Evolutionary conservation across 2,797 vertebrate genomes (phyloP), one percentile per base, ranked within the genome.

Genomic region (Characodon lateralis): DNA sequence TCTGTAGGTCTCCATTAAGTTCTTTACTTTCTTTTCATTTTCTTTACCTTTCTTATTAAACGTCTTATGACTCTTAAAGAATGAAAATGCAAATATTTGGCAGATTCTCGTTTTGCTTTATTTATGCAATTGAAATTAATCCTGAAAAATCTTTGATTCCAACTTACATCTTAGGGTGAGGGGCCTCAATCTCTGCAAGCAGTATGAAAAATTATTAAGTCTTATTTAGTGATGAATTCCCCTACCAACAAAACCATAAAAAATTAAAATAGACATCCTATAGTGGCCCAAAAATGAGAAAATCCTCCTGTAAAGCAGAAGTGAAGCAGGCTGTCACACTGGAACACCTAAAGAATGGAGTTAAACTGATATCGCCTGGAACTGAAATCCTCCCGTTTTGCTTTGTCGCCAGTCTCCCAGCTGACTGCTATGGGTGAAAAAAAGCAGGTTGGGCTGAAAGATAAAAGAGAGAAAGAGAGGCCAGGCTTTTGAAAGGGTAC

Each of bases 401-500:
- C 50, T 39, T 28, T 75, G 66, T 43, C 51, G 65, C 56, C 77
- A 58, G 80, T 70, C 16, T 78, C 31, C 20, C 18, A 35, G 79
- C 83, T 53, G 77, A 55, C 26, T 56, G 14, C 6, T 58, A 63
- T 5, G 43, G 71, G 24, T 53, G 73, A 46, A 74, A 68, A 68
- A 26, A n/a, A 63, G 46, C 43, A 71, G 81, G 86, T 68, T 59
- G 71, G 73, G 31, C 72, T 41, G 72, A 79, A 73, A 73, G 85
- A 90, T 84, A 78, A 90, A 86, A 86, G 83, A 88, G 50, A 63
- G 61, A 58, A 53, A 51, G 35, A 58, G 68, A 43, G 75, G 76
- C 50, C 65, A 50, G 48, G 78, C 80, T 71, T 85, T 90, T 84
- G 72, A 79, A 80, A 73, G 76, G 81, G 77, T 77, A 72, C 83